A percentile compares a stretch with the other conserved stretches of the same genome.
phyloP scores from a whole-genome alignment of 1,140 invertebrate species.

The Drosophila tsacasi region DNA sequence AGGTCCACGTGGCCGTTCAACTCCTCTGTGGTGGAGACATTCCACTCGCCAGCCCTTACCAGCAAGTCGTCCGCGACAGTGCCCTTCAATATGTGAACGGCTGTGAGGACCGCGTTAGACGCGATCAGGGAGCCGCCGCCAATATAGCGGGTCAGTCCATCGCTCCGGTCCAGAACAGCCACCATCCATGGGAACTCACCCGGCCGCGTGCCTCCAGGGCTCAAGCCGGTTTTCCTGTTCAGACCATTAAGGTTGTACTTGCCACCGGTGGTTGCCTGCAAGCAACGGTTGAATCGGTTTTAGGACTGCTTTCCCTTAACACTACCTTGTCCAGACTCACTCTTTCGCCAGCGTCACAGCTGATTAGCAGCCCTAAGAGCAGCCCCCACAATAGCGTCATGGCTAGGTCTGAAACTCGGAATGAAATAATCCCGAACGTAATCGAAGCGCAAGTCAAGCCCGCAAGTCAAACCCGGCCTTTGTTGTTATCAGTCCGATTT shows the following conservation, averaged over 20 bases:
- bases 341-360: not conserved
- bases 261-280: conserved; percentile 1
- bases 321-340: not conserved
- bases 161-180: conserved; percentile 87
- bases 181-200: conserved; percentile 95
- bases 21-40: conserved; percentile 7
- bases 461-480: too few species aligned
- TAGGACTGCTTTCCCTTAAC: too few species aligned
- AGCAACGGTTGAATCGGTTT: not conserved
- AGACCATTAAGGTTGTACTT: conserved; percentile 2
- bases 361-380: not conserved
- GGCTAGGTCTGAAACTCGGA: not conserved
- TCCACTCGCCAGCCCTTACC: conserved; percentile 50
- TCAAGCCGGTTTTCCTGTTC: too few species aligned
- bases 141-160: conserved; percentile 86
- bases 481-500: not conserved
- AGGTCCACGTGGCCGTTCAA: not conserved
- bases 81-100: conserved; percentile 87
- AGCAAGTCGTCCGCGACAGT: conserved; percentile 34
- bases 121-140: conserved; percentile 90
- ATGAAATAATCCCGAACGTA: not conserved
- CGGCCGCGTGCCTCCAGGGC: conserved; percentile 87
- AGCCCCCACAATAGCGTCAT: not conserved
- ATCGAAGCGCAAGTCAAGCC: not conserved
- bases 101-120: conserved; percentile 88